Base-by-base conservation (phyloP, 2,113 vertebrate genomes). In the Symphodus melops region DNA sequence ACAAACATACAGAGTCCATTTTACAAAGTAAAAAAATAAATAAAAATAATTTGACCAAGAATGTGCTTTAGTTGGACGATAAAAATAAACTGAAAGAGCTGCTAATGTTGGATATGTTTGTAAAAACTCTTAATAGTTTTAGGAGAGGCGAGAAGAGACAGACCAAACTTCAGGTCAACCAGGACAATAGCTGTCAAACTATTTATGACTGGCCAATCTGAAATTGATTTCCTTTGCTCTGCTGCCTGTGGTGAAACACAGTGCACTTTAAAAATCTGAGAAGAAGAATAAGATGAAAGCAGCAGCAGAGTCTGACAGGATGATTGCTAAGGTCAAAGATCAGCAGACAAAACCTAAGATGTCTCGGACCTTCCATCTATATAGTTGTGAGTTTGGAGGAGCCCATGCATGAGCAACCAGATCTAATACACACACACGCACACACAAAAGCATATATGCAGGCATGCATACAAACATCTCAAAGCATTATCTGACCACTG, bases 291-390 rank as follows among this genome's bases (percentile, higher is more conserved):
- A 14, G 59, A 74, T 78, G 36, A 75, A 77, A 84, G 53, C 49
- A 62, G 64, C 37, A 57, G 67, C 53, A 49, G 55, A 0, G 1
- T 44, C 44, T n/a, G 48, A 70, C 68, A 37, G 44, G 72, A 68
- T 42, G 55, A 79, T 48, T 9, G 0, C 67, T 78, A n/a, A 77
- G 51, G 55, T 73, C 13, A 70, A 51, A 16, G 8, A 54, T 28
- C 46, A 72, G 25, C 66, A 86, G 20, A 84, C 63, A 81, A 21
- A 57, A 44, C 17, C 55, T 57, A 37, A 62, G 21, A 59, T 42
- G 20, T 60, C 46, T 61, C 10, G 37, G 56, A 46, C 23, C 33
- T 37, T 69, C 33, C 53, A 57, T 75, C 68, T 77, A 63, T 14
- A n/a, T 48, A 61, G 56, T 5, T 49, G 54, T 63, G 13, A 76